Base-by-base conservation (phyloP, 2,797 vertebrate species). In the Bradypodion pumilum region DNA sequence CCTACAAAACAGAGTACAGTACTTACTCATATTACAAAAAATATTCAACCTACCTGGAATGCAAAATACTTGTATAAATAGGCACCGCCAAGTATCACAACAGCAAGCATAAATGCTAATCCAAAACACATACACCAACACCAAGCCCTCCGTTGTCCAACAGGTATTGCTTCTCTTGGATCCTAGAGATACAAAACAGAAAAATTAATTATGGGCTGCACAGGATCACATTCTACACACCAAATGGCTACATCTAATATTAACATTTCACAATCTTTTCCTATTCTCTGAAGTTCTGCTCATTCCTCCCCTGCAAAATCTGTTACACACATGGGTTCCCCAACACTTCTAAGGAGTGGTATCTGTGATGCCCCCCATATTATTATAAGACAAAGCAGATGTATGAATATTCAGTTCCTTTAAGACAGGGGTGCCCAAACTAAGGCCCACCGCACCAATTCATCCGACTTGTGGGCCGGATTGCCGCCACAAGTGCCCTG, bases 71-170 rank as follows among this genome's bases (percentile, higher is more conserved):
- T 97, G 95, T 97, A 98, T 79, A 99, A 96, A 92, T 98, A 99
- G 68, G 96, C 97, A 90, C 98, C 98, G 2, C 98, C 98, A 0
- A 99, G 96, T 91, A 99, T 97, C 89, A 98, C 96, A 0, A 98
- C 98, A 1, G 97, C 98, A 87, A 99, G 95, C 97, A 99, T 98
- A 80, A 99, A 97, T 63, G 97, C 98, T 84, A 99, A 83, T 40
- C 98, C 98, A 62, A 99, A 97, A 87, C 97, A 99, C 97, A 99
- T 97, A 94, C 98, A 99, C 98, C 98, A 99, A 92, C 98, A 99
- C 98, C 98, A 99, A 86, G 97, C 96, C 78, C 97, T 96, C 76
- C 97, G 98, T 88, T 97, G 97, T 59, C 94, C 96, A 78, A 97
- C 88, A 4, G 94, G 95, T 62, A 97, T 88, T 1, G 95, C 95